Base-by-base conservation (phyloP, 2,113 vertebrate species). In the Holacanthus passer region DNA sequence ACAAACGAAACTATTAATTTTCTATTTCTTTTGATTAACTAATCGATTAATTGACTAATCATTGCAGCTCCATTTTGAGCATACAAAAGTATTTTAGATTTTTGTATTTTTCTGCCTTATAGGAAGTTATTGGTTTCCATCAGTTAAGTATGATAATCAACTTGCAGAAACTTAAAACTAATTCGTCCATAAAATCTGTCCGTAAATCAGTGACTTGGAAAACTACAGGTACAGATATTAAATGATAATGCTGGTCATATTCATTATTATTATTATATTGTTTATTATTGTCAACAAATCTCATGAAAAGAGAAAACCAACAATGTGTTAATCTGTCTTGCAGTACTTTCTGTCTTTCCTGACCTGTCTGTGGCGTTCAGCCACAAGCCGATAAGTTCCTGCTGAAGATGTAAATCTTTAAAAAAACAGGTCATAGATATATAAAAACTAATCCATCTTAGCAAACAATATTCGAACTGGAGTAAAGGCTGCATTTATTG, bases 231-330 rank as follows among this genome's bases (percentile, higher is more conserved):
- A 24, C 1, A 32, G 8, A 37, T 59, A 31, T 48, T 20, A 39
- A 27, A 72, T 4, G 8, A 3, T 1, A 45, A 47, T 1, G 0
- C 60, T 19, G 52, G 4, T 1, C 0, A 45, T 17, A 47, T 41
- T 50, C 14, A n/a, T 16, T 4, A n/a, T n/a, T n/a, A n/a, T n/a
- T n/a, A n/a, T n/a, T n/a, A n/a, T n/a, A n/a, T n/a, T 41, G 27
- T 43, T 72, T 64, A 1, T 68, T 45, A 64, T 35, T 64, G 37
- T 56, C 16, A 60, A 70, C 31, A 70, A 71, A 39, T 37, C 32
- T 17, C 31, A 43, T n/a, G 22, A 70, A 52, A 67, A 70, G 19
- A 48, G 2, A 19, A 70, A 52, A 62, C 12, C 17, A 41, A 16
- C 17, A 52, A 31, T 17, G 11, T 53, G 45, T 68, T n/a, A 2